Percentiles rank a stretch among this genome's conserved stretches.
Conservation (phyloP, 1,140 invertebrate species). For the Drosophila jambulina region DNA sequence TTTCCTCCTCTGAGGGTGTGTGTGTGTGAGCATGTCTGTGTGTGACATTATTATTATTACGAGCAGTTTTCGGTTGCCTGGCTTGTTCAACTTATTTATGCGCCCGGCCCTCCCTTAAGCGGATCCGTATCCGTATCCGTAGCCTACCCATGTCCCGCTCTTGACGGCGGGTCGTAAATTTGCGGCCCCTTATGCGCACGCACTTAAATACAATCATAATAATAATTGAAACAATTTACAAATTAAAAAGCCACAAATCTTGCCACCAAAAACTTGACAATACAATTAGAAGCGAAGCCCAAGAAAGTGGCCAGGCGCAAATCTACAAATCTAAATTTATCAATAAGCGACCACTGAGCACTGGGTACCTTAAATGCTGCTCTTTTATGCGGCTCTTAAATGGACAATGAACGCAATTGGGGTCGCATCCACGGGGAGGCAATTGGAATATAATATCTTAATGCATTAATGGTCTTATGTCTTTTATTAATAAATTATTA, state of each 20-base stretch:
- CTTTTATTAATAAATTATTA: conserved; percentile 70
- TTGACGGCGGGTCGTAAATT: conserved; percentile 72
- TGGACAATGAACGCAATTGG: conserved; percentile 79
- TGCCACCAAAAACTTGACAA: conserved; percentile 80
- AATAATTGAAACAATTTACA: conserved; percentile 84
- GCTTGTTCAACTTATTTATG: conserved; percentile 82
- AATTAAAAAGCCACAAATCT: conserved; percentile 85
- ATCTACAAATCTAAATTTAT: conserved; percentile 60
- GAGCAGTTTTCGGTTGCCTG: conserved; percentile 76
- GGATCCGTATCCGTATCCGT: conserved; percentile 28
- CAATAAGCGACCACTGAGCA: conserved; percentile 22
- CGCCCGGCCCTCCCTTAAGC: conserved; percentile 40
- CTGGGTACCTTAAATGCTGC: conserved; percentile 13
- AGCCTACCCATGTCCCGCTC: conserved; percentile 18
- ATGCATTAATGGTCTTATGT: conserved; percentile 54
- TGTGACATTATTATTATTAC: conserved; percentile 81
- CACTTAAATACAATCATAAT: conserved; percentile 84
- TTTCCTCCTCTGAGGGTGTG: conserved; percentile 45
- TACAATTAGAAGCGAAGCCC: conserved; percentile 68
- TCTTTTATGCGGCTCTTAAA: conserved; percentile 56
- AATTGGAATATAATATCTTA: conserved; percentile 67
- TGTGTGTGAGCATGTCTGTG: conserved; percentile 58
- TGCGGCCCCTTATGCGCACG: conserved; percentile 77
- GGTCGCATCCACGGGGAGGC: conserved; percentile 60
- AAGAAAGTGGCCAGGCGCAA: conserved; percentile 50